phyloP scores from a whole-genome alignment of 2,888 invertebrate genomes.

The Myathropa florea region DNA sequence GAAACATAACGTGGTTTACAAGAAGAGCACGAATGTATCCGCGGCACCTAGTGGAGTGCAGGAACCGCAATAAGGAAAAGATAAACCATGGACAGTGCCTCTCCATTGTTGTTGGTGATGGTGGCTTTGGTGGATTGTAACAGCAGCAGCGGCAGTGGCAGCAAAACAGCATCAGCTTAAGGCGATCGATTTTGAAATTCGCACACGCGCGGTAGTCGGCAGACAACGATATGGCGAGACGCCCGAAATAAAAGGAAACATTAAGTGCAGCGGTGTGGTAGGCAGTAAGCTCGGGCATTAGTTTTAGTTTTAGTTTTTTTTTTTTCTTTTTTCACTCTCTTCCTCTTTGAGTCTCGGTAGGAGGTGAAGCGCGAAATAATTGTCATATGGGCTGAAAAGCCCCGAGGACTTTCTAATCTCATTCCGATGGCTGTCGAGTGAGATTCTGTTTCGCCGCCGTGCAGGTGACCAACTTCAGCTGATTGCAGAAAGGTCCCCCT shows the following conservation, averaged over 20 bases:
- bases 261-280: background rate
- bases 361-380: background rate
- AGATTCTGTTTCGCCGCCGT: no score
- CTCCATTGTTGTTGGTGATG: background rate
- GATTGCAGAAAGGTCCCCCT: no score
- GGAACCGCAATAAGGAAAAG: slow-evolving; percentile 55
- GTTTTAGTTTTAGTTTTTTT: no score
- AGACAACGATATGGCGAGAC: slow-evolving; percentile 10
- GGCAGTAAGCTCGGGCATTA: background rate
- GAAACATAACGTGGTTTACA: slow-evolving; percentile 28
- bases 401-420: no score
- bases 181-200: slow-evolving; percentile 44
- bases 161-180: slow-evolving; percentile 17
- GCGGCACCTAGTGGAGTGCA: background rate
- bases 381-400: background rate
- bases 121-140: background rate
- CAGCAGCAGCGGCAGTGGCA: no score
- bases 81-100: slow-evolving; percentile 23
- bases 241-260: slow-evolving; percentile 20
- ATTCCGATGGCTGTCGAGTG: background rate
- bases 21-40: slow-evolving; percentile 2
- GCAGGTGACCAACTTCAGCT: no score
- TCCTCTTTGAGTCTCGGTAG: background rate
- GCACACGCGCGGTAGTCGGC: background rate
- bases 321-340: background rate